Base-by-base conservation (phyloP, 2,888 invertebrate species). In the Coelopa pilipes region DNA sequence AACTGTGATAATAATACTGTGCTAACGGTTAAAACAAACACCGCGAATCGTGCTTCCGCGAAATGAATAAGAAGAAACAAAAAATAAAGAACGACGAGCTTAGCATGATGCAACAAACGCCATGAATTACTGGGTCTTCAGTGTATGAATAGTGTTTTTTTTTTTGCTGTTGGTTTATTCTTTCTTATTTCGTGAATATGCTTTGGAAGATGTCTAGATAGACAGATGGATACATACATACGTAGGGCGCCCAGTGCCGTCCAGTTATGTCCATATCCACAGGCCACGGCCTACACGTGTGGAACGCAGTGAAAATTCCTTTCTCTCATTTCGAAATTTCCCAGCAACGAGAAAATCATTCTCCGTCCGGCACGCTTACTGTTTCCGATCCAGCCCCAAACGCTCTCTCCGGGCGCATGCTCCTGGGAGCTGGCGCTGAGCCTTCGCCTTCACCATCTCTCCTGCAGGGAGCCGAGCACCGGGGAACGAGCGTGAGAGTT, bases 41-140 rank as follows among this genome's bases (percentile, higher is more conserved):
- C 19, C 13, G 55, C 34, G 34, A 34, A 4, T 34, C 7, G 34
- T 34, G 34, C 34, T 34, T 34, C 34, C n/a, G 3, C n/a, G 53
- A 4, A 34, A 7, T 53, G 53, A 53, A 49, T 49, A 49, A 49
- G 13, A 49, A 49, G 13, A 49, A 49, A 49, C 10, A 24, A 59
- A 59, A 21, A 62, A 13, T 62, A 15, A 24, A 45, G 0, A 34
- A 45, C 34, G 10, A 62, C 21, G 24, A 21, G 50, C 1, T 50
- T 24, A 19, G 66, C 50, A 66, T 66, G 66, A 66, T 66, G 66
- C 66, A 66, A 66, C 50, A 66, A 24, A n/a, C 24, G 66, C 49
- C 4, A 13, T 66, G 7, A 21, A 50, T 21, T 66, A 10, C 15
- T 46, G 46, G 0, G 12, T 47, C 46, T 47, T 45, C 15, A 65